These are phyloP conservation scores for Taeniopygia guttata DNA, from an alignment of 2,797 vertebrate genomes.

Conservation along the genomic window DNA sequence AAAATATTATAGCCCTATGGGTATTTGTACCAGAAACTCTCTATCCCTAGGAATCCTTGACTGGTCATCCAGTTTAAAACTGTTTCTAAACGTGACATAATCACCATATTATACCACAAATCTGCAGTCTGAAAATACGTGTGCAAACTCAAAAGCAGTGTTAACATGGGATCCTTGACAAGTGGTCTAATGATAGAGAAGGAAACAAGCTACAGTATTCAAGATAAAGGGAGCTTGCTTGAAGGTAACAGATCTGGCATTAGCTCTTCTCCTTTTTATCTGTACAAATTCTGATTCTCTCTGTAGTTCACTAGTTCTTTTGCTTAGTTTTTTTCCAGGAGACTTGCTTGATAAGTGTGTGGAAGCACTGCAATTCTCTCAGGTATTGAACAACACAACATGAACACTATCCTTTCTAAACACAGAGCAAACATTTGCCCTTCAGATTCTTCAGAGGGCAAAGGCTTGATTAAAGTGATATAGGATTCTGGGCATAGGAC, in stretches of 20 bases:
- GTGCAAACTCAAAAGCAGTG: background rate
- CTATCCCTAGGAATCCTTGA: background rate
- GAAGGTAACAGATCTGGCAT: background rate
- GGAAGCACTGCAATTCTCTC: background rate
- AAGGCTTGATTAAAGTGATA: background rate
- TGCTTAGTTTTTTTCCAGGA: background rate
- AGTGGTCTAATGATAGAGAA: background rate
- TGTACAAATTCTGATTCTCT: background rate
- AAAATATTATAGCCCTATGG: background rate
- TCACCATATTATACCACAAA: background rate
- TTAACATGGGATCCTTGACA: background rate
- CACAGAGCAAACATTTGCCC: background rate
- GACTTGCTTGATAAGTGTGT: background rate
- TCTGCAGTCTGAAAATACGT: background rate
- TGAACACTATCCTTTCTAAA: background rate
- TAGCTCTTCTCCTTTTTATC: background rate
- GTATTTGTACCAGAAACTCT: background rate
- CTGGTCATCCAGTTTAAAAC: background rate
- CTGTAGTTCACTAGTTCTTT: background rate
- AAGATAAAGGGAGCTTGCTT: background rate
- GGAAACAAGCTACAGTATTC: background rate
- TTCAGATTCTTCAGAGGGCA: background rate
- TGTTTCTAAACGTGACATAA: background rate
- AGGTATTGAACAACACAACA: background rate
- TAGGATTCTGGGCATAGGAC: background rate